Evolutionary conservation across 2,888 invertebrate genomes (phyloP), one percentile per base, ranked within the genome.

Genomic region (Torymus auratus): DNA sequence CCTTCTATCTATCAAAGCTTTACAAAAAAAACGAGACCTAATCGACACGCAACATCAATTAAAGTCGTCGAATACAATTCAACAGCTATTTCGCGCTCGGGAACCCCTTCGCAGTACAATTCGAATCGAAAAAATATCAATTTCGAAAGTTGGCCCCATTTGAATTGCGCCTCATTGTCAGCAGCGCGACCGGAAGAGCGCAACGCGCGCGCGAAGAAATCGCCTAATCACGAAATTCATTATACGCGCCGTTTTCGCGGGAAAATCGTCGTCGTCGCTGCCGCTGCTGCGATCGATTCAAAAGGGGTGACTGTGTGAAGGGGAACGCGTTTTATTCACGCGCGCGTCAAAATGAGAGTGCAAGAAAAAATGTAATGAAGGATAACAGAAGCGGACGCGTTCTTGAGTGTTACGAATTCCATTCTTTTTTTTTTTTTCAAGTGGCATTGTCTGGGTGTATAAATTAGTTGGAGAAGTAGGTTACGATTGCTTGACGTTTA

Each of bases 151-250:
- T 58, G 17, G 20, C 11, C 15, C 10, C 56, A 20, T 72, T 61
- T 55, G 69, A 79, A 61, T 68, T 28, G 14, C 17, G n/a, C 10
- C 50, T 17, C 50, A 56, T 52, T 79, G 60, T 72, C 53, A 14
- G 14, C 53, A 14, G 14, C 15, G 55, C 50, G 50, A 41, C 50
- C 58, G 78, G 65, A 71, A 60, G 72, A 65, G 50, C 55, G 56
- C 60, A 20, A 20, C 20, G 20, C 20, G 20, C 20, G 20, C 20
- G 2, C 55, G 68, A 78, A 78, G 83, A 87, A 88, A 88, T 76
- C 83, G 88, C 87, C 80, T 86, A 85, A 87, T 88, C 88, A 87
- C 78, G 86, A 85, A 88, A 86, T 85, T 86, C 86, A 87, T 88
- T 86, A 86, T 84, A 80, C 69, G 74, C 69, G 58, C 64, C 55